Conservation (phyloP, 2,888 invertebrate species). For the Theretra japonica region DNA sequence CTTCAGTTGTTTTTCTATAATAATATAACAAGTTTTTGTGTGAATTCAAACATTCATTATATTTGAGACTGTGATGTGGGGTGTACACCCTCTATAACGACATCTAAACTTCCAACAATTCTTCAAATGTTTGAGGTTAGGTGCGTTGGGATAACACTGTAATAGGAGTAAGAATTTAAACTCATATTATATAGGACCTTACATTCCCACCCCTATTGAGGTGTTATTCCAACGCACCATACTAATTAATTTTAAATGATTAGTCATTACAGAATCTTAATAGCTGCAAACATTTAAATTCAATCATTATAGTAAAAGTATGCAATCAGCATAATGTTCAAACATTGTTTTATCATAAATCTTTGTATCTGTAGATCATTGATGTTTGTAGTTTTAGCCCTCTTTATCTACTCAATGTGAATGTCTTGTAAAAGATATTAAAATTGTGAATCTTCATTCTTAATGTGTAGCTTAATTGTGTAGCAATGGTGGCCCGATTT, state of each 20-base stretch:
- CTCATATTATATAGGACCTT: no score
- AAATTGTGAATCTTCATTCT: conserved; percentile 17
- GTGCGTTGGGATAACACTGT: no score
- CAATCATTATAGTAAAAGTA: neutral
- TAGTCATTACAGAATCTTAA: no score
- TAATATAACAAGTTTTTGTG: neutral
- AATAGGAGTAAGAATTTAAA: no score
- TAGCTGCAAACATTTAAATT: no score
- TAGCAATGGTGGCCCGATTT: neutral
- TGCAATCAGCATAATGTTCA: neutral
- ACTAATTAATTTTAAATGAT: no score
- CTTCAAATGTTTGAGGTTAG: no score
- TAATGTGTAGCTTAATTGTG: neutral
- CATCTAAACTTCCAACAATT: neutral
- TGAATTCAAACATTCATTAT: neutral
- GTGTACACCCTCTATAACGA: neutral
- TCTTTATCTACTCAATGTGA: neutral
- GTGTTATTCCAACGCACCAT: no score
- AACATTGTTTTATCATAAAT: neutral
- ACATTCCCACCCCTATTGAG: no score
- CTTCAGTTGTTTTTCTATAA: neutral
- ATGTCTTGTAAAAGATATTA: neutral
- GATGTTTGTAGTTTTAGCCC: neutral
- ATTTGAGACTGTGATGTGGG: neutral
- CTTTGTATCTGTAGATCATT: neutral